Evolutionary conservation across 2,797 vertebrate species (phyloP).

Genomic region (Anisognathus igniventris): DNA sequence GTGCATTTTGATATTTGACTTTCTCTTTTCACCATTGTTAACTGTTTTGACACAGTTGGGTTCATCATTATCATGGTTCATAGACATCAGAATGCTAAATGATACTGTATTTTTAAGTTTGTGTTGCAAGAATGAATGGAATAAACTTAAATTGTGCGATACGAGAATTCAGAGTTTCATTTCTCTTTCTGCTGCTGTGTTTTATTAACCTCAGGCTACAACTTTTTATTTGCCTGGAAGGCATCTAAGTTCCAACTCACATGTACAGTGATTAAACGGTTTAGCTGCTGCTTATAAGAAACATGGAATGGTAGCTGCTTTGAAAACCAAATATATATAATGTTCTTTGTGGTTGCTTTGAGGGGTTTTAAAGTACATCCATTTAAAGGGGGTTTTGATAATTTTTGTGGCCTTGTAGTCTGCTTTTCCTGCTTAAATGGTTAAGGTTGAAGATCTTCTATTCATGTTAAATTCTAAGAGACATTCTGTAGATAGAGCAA

Average conservation of each 20-base stretch:
- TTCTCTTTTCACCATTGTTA: constrained; percentile 72
- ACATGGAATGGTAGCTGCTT: neutral
- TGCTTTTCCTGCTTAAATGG: neutral
- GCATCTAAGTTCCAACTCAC: neutral
- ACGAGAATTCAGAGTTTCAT: constrained; percentile 16
- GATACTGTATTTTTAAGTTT: constrained; percentile 78
- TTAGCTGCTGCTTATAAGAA: neutral
- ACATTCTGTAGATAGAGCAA: neutral
- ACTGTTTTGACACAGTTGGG: constrained; percentile 72
- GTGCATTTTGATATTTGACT: constrained; percentile 78
- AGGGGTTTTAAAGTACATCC: neutral
- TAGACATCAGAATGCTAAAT: constrained; percentile 76
- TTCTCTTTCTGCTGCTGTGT: neutral
- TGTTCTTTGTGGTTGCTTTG: neutral
- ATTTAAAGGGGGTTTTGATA: neutral
- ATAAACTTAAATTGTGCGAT: constrained; percentile 82
- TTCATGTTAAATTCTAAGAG: neutral
- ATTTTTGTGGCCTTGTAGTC: neutral
- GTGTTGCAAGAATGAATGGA: constrained; percentile 82
- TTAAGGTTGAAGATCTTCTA: neutral
- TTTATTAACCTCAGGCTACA: neutral
- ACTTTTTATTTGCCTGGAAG: neutral
- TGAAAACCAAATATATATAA: neutral
- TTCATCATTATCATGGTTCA: constrained; percentile 73
- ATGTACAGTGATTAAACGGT: neutral